Evolutionary conservation across 2,888 invertebrate species (phyloP), one percentile per base, ranked within the genome.

Genomic region (Papilio gigon): DNA sequence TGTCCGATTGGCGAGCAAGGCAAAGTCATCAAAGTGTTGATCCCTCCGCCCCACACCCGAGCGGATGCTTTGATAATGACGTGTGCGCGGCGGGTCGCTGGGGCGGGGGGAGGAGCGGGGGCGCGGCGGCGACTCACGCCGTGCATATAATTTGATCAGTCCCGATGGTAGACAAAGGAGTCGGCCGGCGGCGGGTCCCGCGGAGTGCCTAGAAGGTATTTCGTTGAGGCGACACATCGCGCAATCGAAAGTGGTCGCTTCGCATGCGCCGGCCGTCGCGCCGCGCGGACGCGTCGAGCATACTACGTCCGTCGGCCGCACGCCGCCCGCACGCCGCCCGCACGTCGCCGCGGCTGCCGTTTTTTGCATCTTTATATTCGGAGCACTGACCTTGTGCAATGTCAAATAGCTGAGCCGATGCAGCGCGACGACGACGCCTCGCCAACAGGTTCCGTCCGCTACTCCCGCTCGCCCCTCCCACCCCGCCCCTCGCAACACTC

Each of bases 361-460:
- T 77, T 88, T 88, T 88, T 89, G 88, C 89, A 89, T 89, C 84
- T 89, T 87, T 90, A 87, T 86, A 90, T 88, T 87, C 90, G 89
- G 90, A 88, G 84, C 89, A 90, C 89, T 90, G 89, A 90, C 91
- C 91, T 92, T 92, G 89, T 88, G 82, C 91, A 91, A 92, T 91
- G 91, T 90, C 91, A 90, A 90, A 92, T 90, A 87, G 89, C 85
- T 90, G 86, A 86, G 86, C 82, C 87, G 84, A 83, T 76, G 76
- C 76, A 77, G 74, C 73, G 73, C 73, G 70, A 72, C 71, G 74
- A 4, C 44, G 44, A 20, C 44, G 44, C 44, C 44, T 44, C 44
- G 9, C 66, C 71, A 68, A 74, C 75, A 73, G 75, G 84, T 81
- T 82, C 82, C 82, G 79, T 22, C 68, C 42, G 42, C 40, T 62